These are phyloP conservation scores for Zaprionus gabonicus DNA, from an alignment of 1,140 invertebrate species.

Conservation along the genomic window DNA sequence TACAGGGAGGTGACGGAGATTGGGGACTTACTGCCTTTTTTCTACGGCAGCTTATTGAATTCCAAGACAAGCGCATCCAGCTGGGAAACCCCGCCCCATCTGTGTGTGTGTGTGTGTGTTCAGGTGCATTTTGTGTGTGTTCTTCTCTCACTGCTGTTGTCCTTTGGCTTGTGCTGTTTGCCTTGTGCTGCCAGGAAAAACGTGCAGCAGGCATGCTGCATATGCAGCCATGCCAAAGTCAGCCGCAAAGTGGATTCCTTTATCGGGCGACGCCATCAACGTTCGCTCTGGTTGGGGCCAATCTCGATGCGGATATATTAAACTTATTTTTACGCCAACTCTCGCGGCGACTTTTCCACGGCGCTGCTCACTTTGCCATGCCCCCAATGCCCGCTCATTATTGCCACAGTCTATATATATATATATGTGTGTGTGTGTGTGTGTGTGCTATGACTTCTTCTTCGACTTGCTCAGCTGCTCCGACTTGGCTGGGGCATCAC, in stretches of 20 bases:
- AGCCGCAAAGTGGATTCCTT: slow-evolving; percentile 72
- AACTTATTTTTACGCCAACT: slow-evolving; percentile 78
- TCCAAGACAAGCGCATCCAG: slow-evolving; percentile 30
- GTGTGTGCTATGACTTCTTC: slow-evolving; percentile 50
- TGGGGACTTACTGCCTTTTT: slow-evolving; percentile 35
- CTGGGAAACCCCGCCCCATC: neutral
- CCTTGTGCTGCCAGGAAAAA: slow-evolving; percentile 43
- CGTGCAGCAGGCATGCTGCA: slow-evolving; percentile 55
- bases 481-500: slow-evolving; percentile 42
- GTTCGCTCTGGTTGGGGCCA: slow-evolving; percentile 35
- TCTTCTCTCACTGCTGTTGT: slow-evolving; percentile 32
- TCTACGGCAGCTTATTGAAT: slow-evolving; percentile 72
- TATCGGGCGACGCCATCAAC: slow-evolving; percentile 55
- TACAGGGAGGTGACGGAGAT: neutral
- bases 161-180: slow-evolving; percentile 56
- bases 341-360: slow-evolving; percentile 13
- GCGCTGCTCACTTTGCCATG: slow-evolving; percentile 3
- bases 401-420: slow-evolving; percentile 33
- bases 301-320: slow-evolving; percentile 82
- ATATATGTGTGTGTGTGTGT: slow-evolving; percentile 22
- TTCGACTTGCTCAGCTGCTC: slow-evolving; percentile 6
- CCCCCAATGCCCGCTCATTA: slow-evolving; percentile 53
- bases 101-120: neutral
- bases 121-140: slow-evolving; percentile 52
- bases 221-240: slow-evolving; percentile 55